Base-by-base conservation (phyloP, 1,140 invertebrate genomes). In the Formica exsecta region DNA sequence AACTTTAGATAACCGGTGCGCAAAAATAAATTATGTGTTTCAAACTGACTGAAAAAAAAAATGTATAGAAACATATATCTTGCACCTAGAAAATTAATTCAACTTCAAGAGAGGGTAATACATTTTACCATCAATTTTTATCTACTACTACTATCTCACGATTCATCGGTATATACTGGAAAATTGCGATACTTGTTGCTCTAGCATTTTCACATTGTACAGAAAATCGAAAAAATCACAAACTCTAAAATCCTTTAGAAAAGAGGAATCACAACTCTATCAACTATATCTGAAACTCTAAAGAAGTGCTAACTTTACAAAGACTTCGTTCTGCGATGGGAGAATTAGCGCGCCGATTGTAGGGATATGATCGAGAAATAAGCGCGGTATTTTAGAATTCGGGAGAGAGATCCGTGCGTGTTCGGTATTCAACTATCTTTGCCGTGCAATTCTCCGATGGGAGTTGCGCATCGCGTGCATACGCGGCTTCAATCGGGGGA, bases 1-100 rank as follows among this genome's bases (percentile, higher is more conserved):
- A 71, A 71, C 65, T 80, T 80, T 57, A 71, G 65, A 80, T 70
- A 36, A 16, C 64, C n/a, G 8, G 61, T 13, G 62, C 48, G 76
- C 22, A 68, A 54, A 71, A 80, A 71, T 80, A 80, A 80, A 80
- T 80, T 80, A 59, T 25, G 48, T 22, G 41, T 80, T 80, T 80
- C 1, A 80, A 41, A 57, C 44, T 57, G 64, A 13, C 22, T n/a
- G n/a, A n/a, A 70, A 29, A 29, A 29, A 44, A 51, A 68, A 32
- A 41, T 41, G 32, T 13, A 32, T 29, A 36, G 0, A 16, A 51
- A 51, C 48, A 65, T 64, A 4, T 48, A 77, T 77, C 48, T 29
- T n/a, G 44, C 64, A n/a, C 36, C 9, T 19, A 1, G 7, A 57
- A 13, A 38, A 48, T 71, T 80, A 70, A 80, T 71, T 25, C 11